phyloP scores from a whole-genome alignment of 2,113 vertebrate genomes.

The Sturnus vulgaris region DNA sequence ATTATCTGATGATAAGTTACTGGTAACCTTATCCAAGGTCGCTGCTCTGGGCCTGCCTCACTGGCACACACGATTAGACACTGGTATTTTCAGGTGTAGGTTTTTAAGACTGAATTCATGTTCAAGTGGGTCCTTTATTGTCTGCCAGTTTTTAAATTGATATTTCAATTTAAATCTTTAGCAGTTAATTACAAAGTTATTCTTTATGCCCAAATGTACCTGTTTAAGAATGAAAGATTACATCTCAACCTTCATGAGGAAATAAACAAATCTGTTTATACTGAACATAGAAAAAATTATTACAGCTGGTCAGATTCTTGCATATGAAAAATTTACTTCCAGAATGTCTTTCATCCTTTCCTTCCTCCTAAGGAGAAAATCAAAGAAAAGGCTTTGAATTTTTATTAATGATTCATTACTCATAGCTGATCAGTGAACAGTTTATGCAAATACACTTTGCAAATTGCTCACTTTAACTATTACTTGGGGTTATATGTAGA shows the following conservation, averaged over 20 bases:
- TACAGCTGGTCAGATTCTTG: conserved; percentile 18
- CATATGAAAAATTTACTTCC: neutral
- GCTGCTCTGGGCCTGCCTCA: neutral
- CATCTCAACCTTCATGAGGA: neutral
- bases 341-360: conserved; percentile 9
- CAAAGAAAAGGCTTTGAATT: conserved; percentile 21
- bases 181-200: neutral
- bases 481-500: neutral
- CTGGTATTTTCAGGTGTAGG: neutral
- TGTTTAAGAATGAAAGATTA: neutral
- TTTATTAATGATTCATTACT: conserved; percentile 44
- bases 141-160: neutral
- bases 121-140: neutral
- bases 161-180: neutral
- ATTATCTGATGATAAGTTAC: neutral
- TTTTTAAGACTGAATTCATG: neutral
- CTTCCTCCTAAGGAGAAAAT: conserved; percentile 22
- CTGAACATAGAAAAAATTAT: neutral
- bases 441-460: conserved; percentile 34
- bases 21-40: neutral
- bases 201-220: neutral
- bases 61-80: neutral
- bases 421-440: conserved; percentile 26
- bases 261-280: conserved; percentile 9
- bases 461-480: conserved; percentile 18